Evolutionary conservation across 1,140 invertebrate genomes (phyloP), one percentile per base, ranked within the genome.

Genomic region (Cyclina sinensis): DNA sequence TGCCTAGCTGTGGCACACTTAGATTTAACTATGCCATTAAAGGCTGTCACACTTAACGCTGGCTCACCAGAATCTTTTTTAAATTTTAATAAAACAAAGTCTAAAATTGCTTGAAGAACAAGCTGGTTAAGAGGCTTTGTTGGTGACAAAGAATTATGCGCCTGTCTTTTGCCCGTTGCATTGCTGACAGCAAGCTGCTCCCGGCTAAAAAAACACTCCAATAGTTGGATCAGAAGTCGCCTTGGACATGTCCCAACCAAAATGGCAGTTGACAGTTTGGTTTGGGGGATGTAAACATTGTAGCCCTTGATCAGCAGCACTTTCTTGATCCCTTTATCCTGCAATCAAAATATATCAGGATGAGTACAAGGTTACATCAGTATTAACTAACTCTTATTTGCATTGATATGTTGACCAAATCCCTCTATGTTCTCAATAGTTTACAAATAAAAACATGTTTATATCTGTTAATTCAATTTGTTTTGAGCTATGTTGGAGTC

Each of bases 1-100:
- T 30, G 70, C 70, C 70, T 74, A 74, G 70, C 70, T 74, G 70
- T 74, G 70, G 70, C 70, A 74, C 70, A 74, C 37, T 74, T 74
- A n/a, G 70, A 74, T n/a, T n/a, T n/a, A 74, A 74, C 70, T 14
- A 74, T 74, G 70, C 70, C 32, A 74, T 74, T 74, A 74, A 74
- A 74, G 70, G 16, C 9, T 74, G 70, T 35, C 70, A 74, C 70
- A 74, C 37, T 74, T 39, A 74, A 74, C 18, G 70, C 70, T 74
- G 27, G 70, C 70, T 74, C 70, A 74, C 70, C 37, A 35, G 70
- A 74, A 35, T 35, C 70, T 35, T 74, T 74, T 74, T 74, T 74
- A 74, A 74, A 74, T 74, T 74, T 74, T 24, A 39, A n/a, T 21
- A 74, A 32, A 74, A 74, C 70, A 74, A 74, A 74, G 9, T 74